These are phyloP conservation scores for Anastatus disparis DNA, from an alignment of 1,140 invertebrate genomes.

Conservation along the genomic window DNA sequence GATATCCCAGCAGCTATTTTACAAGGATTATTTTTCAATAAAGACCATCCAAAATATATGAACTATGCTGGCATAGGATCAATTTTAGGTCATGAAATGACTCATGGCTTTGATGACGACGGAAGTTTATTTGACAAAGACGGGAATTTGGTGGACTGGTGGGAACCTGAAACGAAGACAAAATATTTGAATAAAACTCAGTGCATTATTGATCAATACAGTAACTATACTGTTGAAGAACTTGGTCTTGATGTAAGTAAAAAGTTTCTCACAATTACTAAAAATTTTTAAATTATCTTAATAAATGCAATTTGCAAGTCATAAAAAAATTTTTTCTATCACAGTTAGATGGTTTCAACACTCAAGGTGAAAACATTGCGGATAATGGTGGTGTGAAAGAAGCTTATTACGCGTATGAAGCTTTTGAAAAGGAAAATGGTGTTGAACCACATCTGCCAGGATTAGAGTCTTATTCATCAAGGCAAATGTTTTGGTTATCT, in stretches of 20 bases:
- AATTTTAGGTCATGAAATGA: too few species aligned
- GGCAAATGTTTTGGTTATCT: conserved; percentile 73
- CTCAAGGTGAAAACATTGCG: conserved; percentile 74
- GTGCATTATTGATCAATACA: conserved; percentile 79
- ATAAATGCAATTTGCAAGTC: too few species aligned
- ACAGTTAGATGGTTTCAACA: conserved; percentile 73
- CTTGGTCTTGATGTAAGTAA: too few species aligned
- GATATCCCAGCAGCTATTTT: conserved; percentile 83
- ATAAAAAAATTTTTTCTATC: too few species aligned
- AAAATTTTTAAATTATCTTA: too few species aligned
- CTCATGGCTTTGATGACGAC: conserved; percentile 72
- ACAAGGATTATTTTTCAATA: conserved; percentile 78
- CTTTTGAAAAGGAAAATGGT: conserved; percentile 59
- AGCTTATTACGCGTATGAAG: conserved; percentile 68
- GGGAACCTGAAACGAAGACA: conserved; percentile 71
- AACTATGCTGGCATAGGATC: conserved; percentile 89
- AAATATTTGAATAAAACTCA: conserved; percentile 70
- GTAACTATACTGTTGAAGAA: conserved; percentile 72
- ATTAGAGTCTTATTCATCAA: conserved; percentile 64
- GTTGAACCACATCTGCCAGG: conserved; percentile 64
- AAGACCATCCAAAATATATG: conserved; percentile 77
- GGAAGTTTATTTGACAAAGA: conserved; percentile 73
- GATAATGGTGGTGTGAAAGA: conserved; percentile 73
- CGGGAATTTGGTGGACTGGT: too few species aligned
- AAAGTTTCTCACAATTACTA: too few species aligned